A percentile compares a stretch with the other conserved stretches of the same genome.
Conservation (phyloP, 1,140 invertebrate species). For the Macrostomum lignano region DNA sequence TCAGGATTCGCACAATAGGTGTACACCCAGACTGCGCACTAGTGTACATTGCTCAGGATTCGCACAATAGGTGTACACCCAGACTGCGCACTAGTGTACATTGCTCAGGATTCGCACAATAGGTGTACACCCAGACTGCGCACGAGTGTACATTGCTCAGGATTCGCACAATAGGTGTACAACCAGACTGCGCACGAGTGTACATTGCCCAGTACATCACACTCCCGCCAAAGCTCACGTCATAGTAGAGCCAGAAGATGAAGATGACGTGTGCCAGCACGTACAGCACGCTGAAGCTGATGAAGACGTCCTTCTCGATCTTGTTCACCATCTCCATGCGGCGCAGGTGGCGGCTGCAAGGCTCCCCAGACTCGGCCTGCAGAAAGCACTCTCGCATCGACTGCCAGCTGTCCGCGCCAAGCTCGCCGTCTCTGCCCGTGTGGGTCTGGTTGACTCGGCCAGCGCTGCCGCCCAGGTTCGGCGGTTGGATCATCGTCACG, state of each 20-base stretch:
- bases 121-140: background rate
- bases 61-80: background rate
- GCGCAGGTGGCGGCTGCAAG: background rate
- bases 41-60: background rate
- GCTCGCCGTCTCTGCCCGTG: background rate
- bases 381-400: background rate
- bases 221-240: conserved; percentile 9
- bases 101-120: too few relatives aligned
- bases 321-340: conserved; percentile 7
- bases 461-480: background rate
- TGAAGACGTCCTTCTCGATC: conserved; percentile 11
- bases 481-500: conserved; percentile 16
- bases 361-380: background rate
- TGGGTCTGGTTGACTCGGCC: background rate
- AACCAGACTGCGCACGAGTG: background rate
- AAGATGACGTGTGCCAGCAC: conserved; percentile 11
- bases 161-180: background rate
- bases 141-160: background rate
- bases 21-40: too few relatives aligned
- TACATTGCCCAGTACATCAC: background rate
- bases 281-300: conserved; percentile 11
- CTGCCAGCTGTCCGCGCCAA: background rate
- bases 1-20: too few relatives aligned
- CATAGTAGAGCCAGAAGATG: conserved; percentile 11
- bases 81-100: too few relatives aligned